Evolutionary conservation across 2,797 vertebrate species (phyloP).

Genomic region (Tokudaia tokunoshimensis): DNA sequence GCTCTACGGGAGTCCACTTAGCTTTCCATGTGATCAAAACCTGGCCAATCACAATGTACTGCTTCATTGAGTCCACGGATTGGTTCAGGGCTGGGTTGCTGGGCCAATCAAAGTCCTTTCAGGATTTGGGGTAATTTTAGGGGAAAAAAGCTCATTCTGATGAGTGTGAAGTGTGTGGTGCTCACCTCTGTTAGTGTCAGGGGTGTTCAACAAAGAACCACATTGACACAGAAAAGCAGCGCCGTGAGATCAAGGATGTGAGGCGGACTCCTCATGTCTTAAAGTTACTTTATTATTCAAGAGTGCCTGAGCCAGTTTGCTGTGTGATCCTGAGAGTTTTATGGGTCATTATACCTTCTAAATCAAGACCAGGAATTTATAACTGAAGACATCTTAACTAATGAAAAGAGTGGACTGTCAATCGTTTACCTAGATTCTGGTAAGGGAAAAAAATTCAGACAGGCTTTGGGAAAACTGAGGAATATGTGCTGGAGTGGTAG

Average conservation of each 20-base stretch:
- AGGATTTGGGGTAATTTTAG: background rate
- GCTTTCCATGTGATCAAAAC: background rate
- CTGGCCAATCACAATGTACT: conserved; percentile 11
- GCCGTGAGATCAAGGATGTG: background rate
- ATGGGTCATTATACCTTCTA: background rate
- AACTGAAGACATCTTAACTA: conserved; percentile 15
- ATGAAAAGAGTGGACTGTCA: background rate
- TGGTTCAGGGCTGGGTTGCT: background rate
- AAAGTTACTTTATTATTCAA: background rate
- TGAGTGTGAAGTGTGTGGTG: background rate
- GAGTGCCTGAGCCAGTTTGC: background rate
- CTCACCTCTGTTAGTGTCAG: background rate
- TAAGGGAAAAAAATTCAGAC: background rate
- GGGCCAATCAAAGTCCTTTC: background rate
- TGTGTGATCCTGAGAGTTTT: background rate
- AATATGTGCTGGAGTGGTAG: background rate
- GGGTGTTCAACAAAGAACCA: background rate
- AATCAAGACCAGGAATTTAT: conserved; percentile 3
- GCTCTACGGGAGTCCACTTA: background rate
- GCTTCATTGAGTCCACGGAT: background rate
- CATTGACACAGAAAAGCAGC: background rate
- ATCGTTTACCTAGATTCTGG: background rate
- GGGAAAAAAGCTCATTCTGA: background rate
- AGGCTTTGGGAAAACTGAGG: background rate
- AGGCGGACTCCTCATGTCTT: background rate